Evolutionary conservation across 2,888 invertebrate species (phyloP).

Genomic region (Thelaira solivaga): DNA sequence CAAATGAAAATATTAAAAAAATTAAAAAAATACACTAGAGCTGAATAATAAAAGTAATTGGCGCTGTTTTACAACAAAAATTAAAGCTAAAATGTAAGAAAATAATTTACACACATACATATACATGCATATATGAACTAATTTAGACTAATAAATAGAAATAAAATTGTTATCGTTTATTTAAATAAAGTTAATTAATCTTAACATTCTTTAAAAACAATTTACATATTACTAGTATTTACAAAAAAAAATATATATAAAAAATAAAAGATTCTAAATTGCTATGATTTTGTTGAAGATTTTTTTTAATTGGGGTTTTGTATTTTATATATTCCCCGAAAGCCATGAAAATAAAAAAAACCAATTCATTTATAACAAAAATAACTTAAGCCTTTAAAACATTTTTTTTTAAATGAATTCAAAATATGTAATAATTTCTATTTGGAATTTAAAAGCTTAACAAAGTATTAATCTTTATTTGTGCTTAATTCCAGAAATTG

Average conservation of each 20-base stretch:
- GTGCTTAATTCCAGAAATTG: no score
- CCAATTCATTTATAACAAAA: no score
- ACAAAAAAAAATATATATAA: background rate
- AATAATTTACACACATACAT: no score
- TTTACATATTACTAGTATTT: background rate
- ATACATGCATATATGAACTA: no score
- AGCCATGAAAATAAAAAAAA: background rate
- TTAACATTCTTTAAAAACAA: background rate
- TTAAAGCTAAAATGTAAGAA: conserved; percentile 29
- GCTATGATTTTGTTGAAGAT: conserved; percentile 13
- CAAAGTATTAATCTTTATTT: no score
- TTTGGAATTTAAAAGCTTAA: no score
- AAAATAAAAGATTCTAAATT: background rate
- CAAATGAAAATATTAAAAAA: background rate
- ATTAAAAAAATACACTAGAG: conserved; percentile 24
- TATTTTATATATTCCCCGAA: background rate
- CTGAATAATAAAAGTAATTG: conserved; percentile 54
- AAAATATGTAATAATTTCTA: no score
- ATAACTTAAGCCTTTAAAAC: no score
- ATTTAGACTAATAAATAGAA: background rate
- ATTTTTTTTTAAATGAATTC: no score
- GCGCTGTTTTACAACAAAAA: conserved; percentile 36
- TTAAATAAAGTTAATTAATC: background rate
- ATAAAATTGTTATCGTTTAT: background rate
- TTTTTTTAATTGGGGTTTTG: background rate